Conservation (phyloP, 2,888 invertebrate genomes). For the Tillus elongatus region DNA sequence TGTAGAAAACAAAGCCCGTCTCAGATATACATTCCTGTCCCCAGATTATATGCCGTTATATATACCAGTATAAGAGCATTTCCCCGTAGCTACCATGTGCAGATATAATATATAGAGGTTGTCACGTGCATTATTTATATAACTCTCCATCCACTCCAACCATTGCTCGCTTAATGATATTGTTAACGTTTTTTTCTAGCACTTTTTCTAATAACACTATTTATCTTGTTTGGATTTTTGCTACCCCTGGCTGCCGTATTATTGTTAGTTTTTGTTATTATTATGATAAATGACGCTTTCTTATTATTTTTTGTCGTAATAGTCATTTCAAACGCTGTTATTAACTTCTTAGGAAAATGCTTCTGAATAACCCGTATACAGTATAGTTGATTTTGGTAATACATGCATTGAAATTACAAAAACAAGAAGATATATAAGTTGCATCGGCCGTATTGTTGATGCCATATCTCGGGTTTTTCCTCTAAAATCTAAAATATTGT, state of each 20-base stretch:
- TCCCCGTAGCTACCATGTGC: slow-evolving; percentile 32
- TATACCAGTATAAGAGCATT: slow-evolving; percentile 25
- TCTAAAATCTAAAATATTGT: no score
- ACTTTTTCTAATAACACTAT: slow-evolving; percentile 5
- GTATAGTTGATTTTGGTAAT: no score
- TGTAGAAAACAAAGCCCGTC: slow-evolving; percentile 37
- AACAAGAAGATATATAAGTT: no score
- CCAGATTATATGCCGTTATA: slow-evolving; percentile 38
- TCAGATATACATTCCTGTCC: slow-evolving; percentile 39
- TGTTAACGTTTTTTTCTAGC: slow-evolving; percentile 31
- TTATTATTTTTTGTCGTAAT: no score
- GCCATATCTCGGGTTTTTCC: no score
- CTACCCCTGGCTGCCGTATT: neutral
- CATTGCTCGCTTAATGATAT: slow-evolving; percentile 37
- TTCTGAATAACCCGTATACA: no score
- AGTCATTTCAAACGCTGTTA: no score
- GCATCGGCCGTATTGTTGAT: no score
- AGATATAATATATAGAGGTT: slow-evolving; percentile 38
- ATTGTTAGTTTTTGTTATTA: neutral
- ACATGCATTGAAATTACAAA: no score
- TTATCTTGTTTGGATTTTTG: neutral
- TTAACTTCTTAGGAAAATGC: no score
- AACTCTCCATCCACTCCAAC: slow-evolving; percentile 32
- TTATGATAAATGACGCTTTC: neutral
- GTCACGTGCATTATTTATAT: slow-evolving; percentile 40